These are phyloP conservation scores for Beris morrisii DNA, from an alignment of 2,888 invertebrate genomes.

Conservation along the genomic window DNA sequence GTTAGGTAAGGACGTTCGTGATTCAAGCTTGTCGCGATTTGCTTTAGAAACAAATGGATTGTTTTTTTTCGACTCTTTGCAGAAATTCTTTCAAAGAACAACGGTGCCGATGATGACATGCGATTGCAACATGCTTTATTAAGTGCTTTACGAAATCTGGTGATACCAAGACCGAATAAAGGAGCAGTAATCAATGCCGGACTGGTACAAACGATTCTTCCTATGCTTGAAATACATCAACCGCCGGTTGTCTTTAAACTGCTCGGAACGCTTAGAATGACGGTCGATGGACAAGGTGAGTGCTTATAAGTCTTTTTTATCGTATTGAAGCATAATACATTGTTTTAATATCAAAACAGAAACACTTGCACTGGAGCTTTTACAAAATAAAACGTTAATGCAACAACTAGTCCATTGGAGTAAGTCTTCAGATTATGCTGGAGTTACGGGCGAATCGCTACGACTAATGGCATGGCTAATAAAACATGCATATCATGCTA, in stretches of 20 bases:
- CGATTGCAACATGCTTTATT: slow-evolving; percentile 57
- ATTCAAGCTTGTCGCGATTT: not conserved
- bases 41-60: not conserved
- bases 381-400: slow-evolving; percentile 65
- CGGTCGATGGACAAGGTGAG: slow-evolving; percentile 79
- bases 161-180: slow-evolving; percentile 76
- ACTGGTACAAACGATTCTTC: slow-evolving; percentile 71
- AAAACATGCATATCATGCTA: slow-evolving; percentile 64
- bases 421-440: slow-evolving; percentile 74
- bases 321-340: not conserved
- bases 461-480: slow-evolving; percentile 78
- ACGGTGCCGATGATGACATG: slow-evolving; percentile 64
- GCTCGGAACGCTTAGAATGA: slow-evolving; percentile 81
- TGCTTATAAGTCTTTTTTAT: slow-evolving; percentile 16
- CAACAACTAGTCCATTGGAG: slow-evolving; percentile 74
- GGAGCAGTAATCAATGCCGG: slow-evolving; percentile 70
- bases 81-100: slow-evolving; percentile 60
- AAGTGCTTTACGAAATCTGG: slow-evolving; percentile 77
- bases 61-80: slow-evolving; percentile 33
- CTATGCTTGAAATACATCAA: slow-evolving; percentile 68
- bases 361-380: slow-evolving; percentile 69
- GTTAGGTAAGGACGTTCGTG: slow-evolving; percentile 57
- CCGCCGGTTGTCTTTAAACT: slow-evolving; percentile 85
- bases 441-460: slow-evolving; percentile 81
- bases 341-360: slow-evolving; percentile 57